Evolutionary conservation across 2,113 vertebrate species (phyloP).

Genomic region (Panurus biarmicus): DNA sequence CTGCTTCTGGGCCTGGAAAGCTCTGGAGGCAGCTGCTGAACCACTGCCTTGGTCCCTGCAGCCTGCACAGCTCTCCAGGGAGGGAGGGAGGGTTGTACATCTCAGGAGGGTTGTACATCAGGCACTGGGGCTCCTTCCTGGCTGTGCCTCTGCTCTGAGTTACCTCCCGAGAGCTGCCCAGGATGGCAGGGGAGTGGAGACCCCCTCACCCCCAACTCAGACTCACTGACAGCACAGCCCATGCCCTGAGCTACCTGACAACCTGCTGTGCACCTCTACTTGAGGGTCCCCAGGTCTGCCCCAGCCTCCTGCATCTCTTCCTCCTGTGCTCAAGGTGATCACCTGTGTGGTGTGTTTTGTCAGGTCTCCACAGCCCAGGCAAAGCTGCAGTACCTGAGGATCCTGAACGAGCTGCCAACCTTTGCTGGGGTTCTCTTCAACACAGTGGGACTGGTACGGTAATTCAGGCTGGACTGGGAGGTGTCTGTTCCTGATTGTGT

Average conservation of each 20-base stretch:
- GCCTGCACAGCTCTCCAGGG: not conserved
- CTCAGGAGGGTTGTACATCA: not conserved
- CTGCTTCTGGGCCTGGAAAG: not conserved
- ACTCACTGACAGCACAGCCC: not conserved
- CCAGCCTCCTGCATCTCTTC: not conserved
- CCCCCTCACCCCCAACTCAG: not conserved
- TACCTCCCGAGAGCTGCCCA: not conserved
- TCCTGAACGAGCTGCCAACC: constrained; percentile 94
- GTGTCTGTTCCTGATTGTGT: not conserved
- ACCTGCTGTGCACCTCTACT: fast-evolving
- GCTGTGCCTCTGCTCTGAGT: not conserved
- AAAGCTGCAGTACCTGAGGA: constrained; percentile 95
- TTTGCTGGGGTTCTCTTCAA: constrained; percentile 95
- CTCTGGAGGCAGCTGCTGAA: not conserved
- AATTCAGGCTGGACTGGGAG: constrained; percentile 13
- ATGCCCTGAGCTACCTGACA: not conserved
- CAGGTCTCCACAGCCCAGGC: constrained; percentile 93
- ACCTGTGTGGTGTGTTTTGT: constrained; percentile 23
- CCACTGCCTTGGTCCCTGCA: not conserved
- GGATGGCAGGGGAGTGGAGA: not conserved
- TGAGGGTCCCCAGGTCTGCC: not conserved
- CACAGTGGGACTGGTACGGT: constrained; percentile 91
- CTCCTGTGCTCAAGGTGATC: not conserved
- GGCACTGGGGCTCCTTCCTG: not conserved
- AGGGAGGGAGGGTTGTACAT: not conserved